A percentile compares a stretch with the other conserved stretches of the same genome.
These are phyloP conservation scores for Mya arenaria DNA, from an alignment of 1,140 invertebrate species.

Conservation along the genomic window DNA sequence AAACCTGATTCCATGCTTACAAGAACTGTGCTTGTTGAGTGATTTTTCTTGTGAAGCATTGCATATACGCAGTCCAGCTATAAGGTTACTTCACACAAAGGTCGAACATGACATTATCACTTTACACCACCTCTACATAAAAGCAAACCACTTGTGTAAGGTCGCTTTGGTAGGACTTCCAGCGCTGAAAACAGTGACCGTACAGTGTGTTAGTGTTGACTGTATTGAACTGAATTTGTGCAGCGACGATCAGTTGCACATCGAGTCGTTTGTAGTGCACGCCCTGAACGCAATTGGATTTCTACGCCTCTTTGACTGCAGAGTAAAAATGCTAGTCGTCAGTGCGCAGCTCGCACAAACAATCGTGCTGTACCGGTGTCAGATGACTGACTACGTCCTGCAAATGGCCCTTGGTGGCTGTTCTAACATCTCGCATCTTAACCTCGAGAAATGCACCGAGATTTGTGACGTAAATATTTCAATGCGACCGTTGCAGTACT, in stretches of 20 bases:
- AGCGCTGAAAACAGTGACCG: conserved; percentile 71
- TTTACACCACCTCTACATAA: conserved; percentile 76
- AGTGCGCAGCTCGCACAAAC: conserved; percentile 73
- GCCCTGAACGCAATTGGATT: conserved; percentile 74
- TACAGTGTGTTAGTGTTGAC: conserved; percentile 76
- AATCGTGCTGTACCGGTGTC: conserved; percentile 76
- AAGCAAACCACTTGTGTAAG: conserved; percentile 76
- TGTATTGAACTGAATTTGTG: conserved; percentile 76
- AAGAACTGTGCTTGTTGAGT: conserved; percentile 72
- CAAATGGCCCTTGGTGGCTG: conserved; percentile 76
- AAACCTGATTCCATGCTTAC: conserved; percentile 66
- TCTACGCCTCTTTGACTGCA: conserved; percentile 75
- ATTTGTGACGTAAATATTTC: conserved; percentile 68
- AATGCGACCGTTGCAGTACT: conserved; percentile 68
- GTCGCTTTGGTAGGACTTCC: conserved; percentile 73
- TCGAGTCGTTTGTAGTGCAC: conserved; percentile 76
- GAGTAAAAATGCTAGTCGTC: conserved; percentile 72
- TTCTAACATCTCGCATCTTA: conserved; percentile 73
- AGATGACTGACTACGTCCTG: conserved; percentile 74
- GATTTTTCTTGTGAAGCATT: conserved; percentile 75
- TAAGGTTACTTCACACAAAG: conserved; percentile 73
- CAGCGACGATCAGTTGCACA: conserved; percentile 74
- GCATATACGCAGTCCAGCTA: conserved; percentile 72
- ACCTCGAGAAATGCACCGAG: conserved; percentile 74
- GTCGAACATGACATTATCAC: conserved; percentile 74